Evolutionary conservation across 2,797 vertebrate species (phyloP), one percentile per base, ranked within the genome.

Genomic region (Dicrostonyx torquatus): DNA sequence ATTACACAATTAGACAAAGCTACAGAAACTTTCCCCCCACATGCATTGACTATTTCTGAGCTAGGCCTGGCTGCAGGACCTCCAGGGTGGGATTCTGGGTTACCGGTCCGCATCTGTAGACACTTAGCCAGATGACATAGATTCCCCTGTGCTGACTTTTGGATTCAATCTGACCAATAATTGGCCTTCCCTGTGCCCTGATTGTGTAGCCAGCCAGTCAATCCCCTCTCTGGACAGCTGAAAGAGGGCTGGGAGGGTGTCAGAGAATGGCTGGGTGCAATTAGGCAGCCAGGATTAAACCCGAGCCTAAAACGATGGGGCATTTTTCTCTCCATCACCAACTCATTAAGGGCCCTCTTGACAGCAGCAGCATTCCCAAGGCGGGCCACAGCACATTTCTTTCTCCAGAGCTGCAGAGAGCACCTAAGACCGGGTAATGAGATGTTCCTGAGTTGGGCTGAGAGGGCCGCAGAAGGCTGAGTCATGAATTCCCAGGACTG

Each of bases 341-440:
- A 90, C 95, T 97, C 96, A 96, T 97, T 97, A 97, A 96, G 83
- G 72, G 48, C 60, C 82, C 0, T 8, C 45, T 73, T 97, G 97
- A 97, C 97, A 97, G 91, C 87, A 64, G 77, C 93, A 95, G 62
- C 50, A 84, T 86, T 83, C 78, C 77, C 73, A 76, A 91, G 93
- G 45, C 94, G 50, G 78, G 84, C 64, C 0, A 0, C 37, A 85
- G 84, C 91, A 87, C 3, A n/a, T 75, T 50, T 45, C 82, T 4
- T 53, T 87, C 91, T 75, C 43, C 50, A 80, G 77, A 78, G 37
- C 79, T 31, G 34, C 6, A 17, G 79, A 82, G 80, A 90, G 77
- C 64, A 77, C 82, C 94, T 72, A 72, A 70, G 68, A 77, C 29
- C 60, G 70, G 87, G 93, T 90, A 91, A 91, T 73, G 26, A 93